Evolutionary conservation across 1,140 invertebrate genomes (phyloP).

Genomic region (Zaprionus nigranus): DNA sequence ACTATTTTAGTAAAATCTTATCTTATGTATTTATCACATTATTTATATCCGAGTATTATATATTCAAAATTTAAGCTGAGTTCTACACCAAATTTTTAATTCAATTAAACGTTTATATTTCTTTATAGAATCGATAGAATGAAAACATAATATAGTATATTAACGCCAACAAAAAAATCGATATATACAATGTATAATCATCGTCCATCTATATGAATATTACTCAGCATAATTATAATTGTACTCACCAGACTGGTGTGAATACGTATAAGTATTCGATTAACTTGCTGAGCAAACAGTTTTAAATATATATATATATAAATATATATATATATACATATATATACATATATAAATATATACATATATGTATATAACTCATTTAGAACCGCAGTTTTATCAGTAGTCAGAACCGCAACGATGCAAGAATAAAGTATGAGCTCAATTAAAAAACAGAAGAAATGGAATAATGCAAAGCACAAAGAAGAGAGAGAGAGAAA

Average conservation of each 20-base stretch:
- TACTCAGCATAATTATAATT: not conserved
- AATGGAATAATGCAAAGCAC: not conserved
- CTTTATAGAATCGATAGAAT: no score
- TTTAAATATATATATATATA: not conserved
- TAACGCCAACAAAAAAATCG: not conserved
- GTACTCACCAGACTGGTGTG: not conserved
- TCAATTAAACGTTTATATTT: no score
- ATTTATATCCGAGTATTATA: no score
- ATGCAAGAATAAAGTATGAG: constrained; percentile 1
- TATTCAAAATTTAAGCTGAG: no score
- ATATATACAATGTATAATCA: no score
- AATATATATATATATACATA: not conserved
- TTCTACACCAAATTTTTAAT: no score
- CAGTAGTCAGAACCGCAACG: not conserved
- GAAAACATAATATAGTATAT: no score
- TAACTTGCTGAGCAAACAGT: not conserved
- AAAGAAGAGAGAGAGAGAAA: not conserved
- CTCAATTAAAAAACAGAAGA: not conserved
- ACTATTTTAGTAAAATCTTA: no score
- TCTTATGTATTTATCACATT: no score
- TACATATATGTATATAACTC: not conserved
- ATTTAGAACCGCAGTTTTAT: constrained; percentile 1
- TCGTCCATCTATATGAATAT: not conserved
- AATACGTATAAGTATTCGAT: not conserved
- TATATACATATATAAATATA: not conserved